Evolutionary conservation across 2,113 vertebrate species (phyloP).

Genomic region (Gulo gulo): DNA sequence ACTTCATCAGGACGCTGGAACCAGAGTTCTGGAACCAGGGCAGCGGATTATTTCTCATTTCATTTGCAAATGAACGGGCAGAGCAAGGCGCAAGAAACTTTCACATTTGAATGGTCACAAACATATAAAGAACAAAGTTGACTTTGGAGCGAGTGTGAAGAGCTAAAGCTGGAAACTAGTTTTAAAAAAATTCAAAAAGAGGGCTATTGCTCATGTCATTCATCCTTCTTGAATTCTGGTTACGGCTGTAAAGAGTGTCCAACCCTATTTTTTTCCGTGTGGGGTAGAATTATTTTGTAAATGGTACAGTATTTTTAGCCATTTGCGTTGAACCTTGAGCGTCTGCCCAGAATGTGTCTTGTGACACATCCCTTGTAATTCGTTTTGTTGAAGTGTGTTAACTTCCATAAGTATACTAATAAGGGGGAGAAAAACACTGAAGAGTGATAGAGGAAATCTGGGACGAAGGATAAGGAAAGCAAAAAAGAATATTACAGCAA

Average conservation of each 20-base stretch:
- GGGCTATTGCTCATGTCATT: background rate
- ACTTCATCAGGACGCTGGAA: background rate
- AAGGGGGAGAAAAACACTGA: background rate
- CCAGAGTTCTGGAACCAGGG: background rate
- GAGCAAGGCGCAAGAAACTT: background rate
- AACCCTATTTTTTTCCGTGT: background rate
- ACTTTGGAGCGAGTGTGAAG: background rate
- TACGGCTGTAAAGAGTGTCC: background rate
- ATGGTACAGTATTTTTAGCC: background rate
- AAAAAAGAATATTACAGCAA: background rate
- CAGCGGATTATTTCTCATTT: conserved; percentile 11
- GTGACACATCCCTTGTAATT: background rate
- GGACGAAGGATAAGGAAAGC: background rate
- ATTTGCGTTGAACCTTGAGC: background rate
- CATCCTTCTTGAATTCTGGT: background rate
- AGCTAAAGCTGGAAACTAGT: background rate
- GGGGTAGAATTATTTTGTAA: background rate
- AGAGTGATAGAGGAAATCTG: background rate
- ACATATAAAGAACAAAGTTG: background rate
- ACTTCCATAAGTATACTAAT: background rate
- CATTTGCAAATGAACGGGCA: background rate
- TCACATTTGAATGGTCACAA: background rate
- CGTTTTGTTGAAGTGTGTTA: conserved; percentile 34
- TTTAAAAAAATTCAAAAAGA: background rate
- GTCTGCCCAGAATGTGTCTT: background rate